A percentile compares a stretch with the other conserved stretches of the same genome.
phyloP scores from a whole-genome alignment of 2,888 invertebrate genomes.

The Zaprionus bogoriensis region DNA sequence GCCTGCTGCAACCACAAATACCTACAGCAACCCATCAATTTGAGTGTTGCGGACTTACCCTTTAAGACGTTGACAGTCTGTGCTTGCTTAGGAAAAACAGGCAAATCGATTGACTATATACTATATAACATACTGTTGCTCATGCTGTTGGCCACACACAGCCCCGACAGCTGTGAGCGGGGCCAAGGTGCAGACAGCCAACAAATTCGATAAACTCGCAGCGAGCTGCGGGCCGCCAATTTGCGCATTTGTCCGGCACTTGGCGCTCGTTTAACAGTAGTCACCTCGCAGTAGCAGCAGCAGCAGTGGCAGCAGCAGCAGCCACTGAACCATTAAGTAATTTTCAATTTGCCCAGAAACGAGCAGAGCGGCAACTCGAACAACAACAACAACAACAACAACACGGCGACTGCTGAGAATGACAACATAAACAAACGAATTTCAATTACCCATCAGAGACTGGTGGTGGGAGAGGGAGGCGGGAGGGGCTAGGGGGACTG shows the following conservation, averaged over 20 bases:
- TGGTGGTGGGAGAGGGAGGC: background rate
- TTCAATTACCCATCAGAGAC: constrained; percentile 67
- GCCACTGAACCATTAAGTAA: constrained; percentile 78
- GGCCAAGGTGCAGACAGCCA: constrained; percentile 20
- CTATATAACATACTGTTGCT: no score
- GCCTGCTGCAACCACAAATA: no score
- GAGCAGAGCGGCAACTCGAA: constrained; percentile 12
- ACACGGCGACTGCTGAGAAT: constrained; percentile 47
- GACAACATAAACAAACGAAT: constrained; percentile 77
- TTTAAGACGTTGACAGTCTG: no score
- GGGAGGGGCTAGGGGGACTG: background rate
- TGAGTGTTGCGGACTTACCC: no score
- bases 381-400: constrained; percentile 36
- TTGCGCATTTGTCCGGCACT: constrained; percentile 68
- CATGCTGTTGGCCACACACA: constrained; percentile 5
- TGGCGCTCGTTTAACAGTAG: constrained; percentile 72
- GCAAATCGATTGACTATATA: no score
- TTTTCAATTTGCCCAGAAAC: constrained; percentile 66
- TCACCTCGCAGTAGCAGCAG: constrained; percentile 20
- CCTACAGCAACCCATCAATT: no score
- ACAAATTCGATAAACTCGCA: constrained; percentile 30
- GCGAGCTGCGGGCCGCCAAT: constrained; percentile 40
- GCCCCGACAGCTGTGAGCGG: constrained; percentile 9
- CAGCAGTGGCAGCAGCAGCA: constrained; percentile 42
- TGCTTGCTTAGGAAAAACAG: no score